Percentiles rank a stretch among this genome's conserved stretches.
These are phyloP conservation scores for Myioborus miniatus DNA, from an alignment of 2,797 vertebrate species.

Conservation along the genomic window DNA sequence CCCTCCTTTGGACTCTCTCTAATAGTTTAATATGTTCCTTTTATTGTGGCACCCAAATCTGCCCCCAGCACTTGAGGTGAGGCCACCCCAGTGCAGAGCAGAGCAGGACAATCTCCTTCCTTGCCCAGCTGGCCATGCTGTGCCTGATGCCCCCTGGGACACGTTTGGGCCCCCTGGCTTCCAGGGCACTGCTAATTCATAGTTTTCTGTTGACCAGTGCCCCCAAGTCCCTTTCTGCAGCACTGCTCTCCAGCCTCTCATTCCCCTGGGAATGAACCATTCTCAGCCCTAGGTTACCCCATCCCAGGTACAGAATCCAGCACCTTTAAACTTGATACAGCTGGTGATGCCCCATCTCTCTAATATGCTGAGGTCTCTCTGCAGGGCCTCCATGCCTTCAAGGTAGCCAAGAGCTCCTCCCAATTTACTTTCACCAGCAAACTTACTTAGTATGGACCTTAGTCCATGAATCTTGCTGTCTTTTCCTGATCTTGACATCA, in stretches of 20 bases:
- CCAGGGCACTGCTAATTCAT: not conserved
- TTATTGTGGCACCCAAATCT: not conserved
- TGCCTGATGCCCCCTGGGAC: fast-evolving
- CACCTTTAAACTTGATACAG: not conserved
- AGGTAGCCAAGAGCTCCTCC: not conserved
- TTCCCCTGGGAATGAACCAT: not conserved
- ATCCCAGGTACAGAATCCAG: not conserved
- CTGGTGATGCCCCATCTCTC: not conserved
- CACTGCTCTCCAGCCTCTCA: not conserved
- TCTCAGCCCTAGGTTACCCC: fast-evolving
- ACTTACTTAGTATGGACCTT: too few species aligned
- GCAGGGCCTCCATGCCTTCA: not conserved
- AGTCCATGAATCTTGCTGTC: not conserved
- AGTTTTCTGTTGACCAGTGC: fast-evolving
- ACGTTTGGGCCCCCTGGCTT: not conserved
- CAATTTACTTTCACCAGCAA: not conserved
- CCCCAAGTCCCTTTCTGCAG: not conserved
- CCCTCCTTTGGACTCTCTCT: fast-evolving
- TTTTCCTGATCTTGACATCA: not conserved
- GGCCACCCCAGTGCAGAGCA: fast-evolving
- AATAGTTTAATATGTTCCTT: fast-evolving
- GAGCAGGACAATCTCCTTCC: not conserved
- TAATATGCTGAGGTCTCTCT: not conserved
- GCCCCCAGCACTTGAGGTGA: fast-evolving
- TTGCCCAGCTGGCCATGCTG: not conserved